Base-by-base conservation (phyloP, 1,140 invertebrate genomes). In the Drepana arcuata region DNA sequence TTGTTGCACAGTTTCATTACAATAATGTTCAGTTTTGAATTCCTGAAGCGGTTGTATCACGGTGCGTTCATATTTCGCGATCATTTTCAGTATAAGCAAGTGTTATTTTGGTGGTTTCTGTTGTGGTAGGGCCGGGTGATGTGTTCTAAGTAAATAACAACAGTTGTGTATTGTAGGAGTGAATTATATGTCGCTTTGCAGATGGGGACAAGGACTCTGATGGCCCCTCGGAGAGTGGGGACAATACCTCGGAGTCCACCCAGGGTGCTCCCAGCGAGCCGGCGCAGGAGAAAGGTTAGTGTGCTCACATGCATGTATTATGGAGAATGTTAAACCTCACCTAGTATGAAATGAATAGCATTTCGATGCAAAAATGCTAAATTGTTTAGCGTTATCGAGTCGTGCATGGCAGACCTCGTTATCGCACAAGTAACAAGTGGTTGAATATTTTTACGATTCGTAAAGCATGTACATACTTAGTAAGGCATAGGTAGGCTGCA, bases 151-250 rank as follows among this genome's bases (percentile, higher is more conserved):
- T 48, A 42, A 49, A 49, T 38, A 34, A 34, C 30, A 45, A 45
- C 40, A 41, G 40, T n/a, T n/a, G 21, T 53, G 41, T 48, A 43
- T 21, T 14, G 21, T 21, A 18, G 41, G 24, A 14, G 16, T 41
- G 32, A 31, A 21, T 7, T 31, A n/a, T 26, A 10, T 41, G 28
- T 48, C 24, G n/a, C 25, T 35, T 68, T 71, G n/a, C 70, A 84
- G 83, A 84, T 81, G 78, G 72, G 33, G 77, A 75, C 37, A 84
- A 84, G 59, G 83, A 84, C 29, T 80, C 80, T 1, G 81, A 84
- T 48, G 77, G 78, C 5, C 75, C 75, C 40, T 84, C 83, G 11
- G 80, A 84, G 60, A 81, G 80, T 51, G 83, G 81, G n/a, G 83
- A 84, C 50, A 81, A 70, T 37, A 79, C 77, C 7, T 84, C 81